phyloP scores from a whole-genome alignment of 1,140 invertebrate species.

The Mercenaria mercenaria region DNA sequence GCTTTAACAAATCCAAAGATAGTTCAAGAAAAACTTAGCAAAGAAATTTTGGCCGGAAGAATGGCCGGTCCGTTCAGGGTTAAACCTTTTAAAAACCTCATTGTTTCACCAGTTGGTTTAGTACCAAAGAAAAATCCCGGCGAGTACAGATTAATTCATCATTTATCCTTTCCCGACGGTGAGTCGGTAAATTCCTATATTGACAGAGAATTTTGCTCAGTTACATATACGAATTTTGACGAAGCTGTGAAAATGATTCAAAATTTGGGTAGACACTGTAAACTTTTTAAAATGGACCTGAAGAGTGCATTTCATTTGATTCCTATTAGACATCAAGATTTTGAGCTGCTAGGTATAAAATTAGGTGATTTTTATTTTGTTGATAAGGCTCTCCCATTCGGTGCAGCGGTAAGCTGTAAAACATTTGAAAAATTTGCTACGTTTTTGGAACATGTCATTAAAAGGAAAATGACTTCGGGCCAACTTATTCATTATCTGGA shows the following conservation, averaged over 20 bases:
- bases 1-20: too few species aligned
- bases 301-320: slow-evolving; percentile 56
- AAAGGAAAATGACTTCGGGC: background rate
- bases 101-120: slow-evolving; percentile 24
- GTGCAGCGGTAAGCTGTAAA: background rate
- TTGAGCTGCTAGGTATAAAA: too few species aligned
- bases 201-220: background rate
- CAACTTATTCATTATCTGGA: slow-evolving; percentile 26
- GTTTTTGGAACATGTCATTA: background rate
- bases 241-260: too few species aligned
- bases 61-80: too few species aligned
- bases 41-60: too few species aligned
- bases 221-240: too few species aligned
- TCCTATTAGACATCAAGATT: slow-evolving; percentile 6
- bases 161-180: slow-evolving; percentile 65
- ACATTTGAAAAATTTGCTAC: too few species aligned
- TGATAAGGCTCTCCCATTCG: too few species aligned
- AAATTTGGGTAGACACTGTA: too few species aligned
- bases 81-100: background rate
- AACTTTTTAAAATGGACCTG: too few species aligned
- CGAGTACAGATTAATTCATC: slow-evolving; percentile 57
- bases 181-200: slow-evolving; percentile 63
- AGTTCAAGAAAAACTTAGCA: too few species aligned
- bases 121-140: slow-evolving; percentile 50
- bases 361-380: too few species aligned